Evolutionary conservation across 2,888 invertebrate genomes (phyloP).

Genomic region (Pterostichus niger): DNA sequence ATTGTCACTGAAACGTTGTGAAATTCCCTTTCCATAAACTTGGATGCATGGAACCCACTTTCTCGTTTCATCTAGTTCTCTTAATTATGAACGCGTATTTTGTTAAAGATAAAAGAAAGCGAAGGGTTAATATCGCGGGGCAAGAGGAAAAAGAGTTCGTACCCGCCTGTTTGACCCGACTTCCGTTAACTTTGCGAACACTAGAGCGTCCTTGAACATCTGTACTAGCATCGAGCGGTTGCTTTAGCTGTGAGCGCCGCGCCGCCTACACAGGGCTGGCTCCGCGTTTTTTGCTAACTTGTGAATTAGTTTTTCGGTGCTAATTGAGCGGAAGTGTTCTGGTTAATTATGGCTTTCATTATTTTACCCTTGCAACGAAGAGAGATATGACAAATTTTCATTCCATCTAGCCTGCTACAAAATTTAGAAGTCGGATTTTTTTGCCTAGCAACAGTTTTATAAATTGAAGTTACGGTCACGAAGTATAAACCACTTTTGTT

Average conservation of each 20-base stretch:
- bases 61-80: constrained; percentile 59
- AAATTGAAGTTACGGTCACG: constrained; percentile 2
- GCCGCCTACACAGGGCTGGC: constrained; percentile 33
- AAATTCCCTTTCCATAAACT: constrained; percentile 35
- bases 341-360: constrained; percentile 44
- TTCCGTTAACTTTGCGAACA: constrained; percentile 63
- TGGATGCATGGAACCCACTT: constrained; percentile 26
- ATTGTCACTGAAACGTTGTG: constrained; percentile 16
- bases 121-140: constrained; percentile 22
- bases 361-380: constrained; percentile 24
- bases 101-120: constrained; percentile 50
- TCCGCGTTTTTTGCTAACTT: constrained; percentile 36
- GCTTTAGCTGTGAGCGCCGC: constrained; percentile 40
- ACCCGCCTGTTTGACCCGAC: constrained; percentile 33
- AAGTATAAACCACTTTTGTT: constrained; percentile 20
- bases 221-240: constrained; percentile 65
- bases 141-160: too few species aligned
- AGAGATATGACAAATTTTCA: constrained; percentile 40
- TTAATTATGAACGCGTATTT: constrained; percentile 57
- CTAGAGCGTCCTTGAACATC: constrained; percentile 64
- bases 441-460: constrained; percentile 34
- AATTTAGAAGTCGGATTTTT: constrained; percentile 19
- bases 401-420: constrained; percentile 30
- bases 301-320: constrained; percentile 39
- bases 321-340: constrained; percentile 43